phyloP scores from a whole-genome alignment of 2,888 invertebrate species.

The Creontiades dilutus region DNA sequence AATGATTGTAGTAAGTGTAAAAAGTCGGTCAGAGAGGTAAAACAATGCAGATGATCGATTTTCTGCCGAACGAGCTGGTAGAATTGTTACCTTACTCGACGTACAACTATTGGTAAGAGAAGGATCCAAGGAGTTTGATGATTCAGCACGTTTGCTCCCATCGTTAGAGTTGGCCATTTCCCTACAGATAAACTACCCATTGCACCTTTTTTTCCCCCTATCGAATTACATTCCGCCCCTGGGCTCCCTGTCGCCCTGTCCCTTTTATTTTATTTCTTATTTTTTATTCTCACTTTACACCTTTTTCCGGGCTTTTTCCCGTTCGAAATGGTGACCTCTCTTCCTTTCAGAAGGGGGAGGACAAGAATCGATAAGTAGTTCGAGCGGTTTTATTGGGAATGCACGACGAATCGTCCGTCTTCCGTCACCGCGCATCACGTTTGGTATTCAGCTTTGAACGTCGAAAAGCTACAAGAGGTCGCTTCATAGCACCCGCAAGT shows the following conservation, averaged over 20 bases:
- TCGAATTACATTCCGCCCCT: neutral
- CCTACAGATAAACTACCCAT: too few species aligned
- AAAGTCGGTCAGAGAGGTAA: too few species aligned
- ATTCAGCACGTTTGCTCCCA: too few species aligned
- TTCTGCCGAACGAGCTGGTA: too few species aligned
- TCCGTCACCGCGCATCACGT: neutral
- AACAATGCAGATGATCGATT: too few species aligned
- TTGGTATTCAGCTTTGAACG: conserved; percentile 1
- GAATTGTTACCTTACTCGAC: too few species aligned
- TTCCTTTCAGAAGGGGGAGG: neutral
- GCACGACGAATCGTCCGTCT: conserved; percentile 11
- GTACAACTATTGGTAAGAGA: too few species aligned
- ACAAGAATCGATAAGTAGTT: conserved; percentile 16
- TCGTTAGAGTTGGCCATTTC: too few species aligned
- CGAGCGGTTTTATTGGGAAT: neutral
- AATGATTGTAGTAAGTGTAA: too few species aligned
- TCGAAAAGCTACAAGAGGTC: neutral
- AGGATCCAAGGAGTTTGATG: too few species aligned
- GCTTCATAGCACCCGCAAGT: neutral
- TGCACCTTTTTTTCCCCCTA: neutral
- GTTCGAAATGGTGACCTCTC: neutral
- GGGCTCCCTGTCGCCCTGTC: neutral
- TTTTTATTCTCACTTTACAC: conserved; percentile 14
- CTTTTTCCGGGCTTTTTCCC: conserved; percentile 19
- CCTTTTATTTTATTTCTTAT: conserved; percentile 4